Evolutionary conservation across 2,888 invertebrate species (phyloP), one percentile per base, ranked within the genome.

Genomic region (Nephrotoma flavescens): DNA sequence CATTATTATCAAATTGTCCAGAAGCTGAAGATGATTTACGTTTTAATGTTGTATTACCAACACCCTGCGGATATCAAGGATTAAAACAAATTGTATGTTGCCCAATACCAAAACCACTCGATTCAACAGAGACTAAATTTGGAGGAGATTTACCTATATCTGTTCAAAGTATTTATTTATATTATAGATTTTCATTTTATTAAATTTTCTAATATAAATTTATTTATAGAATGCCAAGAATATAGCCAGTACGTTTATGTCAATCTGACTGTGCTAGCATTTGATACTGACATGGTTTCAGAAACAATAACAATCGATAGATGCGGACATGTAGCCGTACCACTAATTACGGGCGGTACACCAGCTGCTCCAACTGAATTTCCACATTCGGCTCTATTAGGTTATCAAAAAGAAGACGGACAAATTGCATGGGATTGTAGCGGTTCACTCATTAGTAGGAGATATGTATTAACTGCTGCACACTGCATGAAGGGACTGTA

Each of bases 281-380:
- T 31, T 31, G 1, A 2, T 31, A 31, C 3, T 31, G 31, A 31
- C 31, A 31, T 31, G 31, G 31, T 31, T 31, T 31, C 31, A 31
- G 31, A 31, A 31, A 31, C 31, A 31, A 2, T 31, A 2, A 83
- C 87, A 45, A 86, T 19, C 11, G 86, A 86, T n/a, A 42, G 52
- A 12, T 88, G 88, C 83, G 88, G 87, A 6, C 84, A 87, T 57
- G 86, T 85, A 52, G 86, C n/a, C 15, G 12, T 44, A 88, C 90
- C 86, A 88, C 89, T 88, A 89, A 87, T 89, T 85, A 87, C 88
- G n/a, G 89, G 89, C 15, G 89, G 89, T 83, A 7, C 19, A 19
- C 5, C 83, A 0, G 83, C 83, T 6, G 7, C 7, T 6, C 7
- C 83, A 19, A 4, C 3, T 31, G 83, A 83, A 83, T 83, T 83